Evolutionary conservation across 2,113 vertebrate genomes (phyloP).

Genomic region (Dasyornis broadbenti): DNA sequence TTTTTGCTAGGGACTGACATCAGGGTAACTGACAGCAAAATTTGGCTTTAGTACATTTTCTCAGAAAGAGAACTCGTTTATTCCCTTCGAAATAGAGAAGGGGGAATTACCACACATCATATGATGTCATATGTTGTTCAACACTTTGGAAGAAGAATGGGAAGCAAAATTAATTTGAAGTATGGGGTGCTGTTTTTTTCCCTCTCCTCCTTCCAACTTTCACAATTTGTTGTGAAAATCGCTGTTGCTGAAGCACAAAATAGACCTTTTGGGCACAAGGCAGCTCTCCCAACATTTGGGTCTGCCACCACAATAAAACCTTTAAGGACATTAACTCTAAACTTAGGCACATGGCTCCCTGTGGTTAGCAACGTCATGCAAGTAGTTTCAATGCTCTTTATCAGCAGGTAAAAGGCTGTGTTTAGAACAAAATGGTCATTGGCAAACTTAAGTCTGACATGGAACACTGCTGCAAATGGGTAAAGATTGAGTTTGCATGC

Average conservation of each 20-base stretch:
- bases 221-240: background rate
- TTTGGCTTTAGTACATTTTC: slow-evolving; percentile 8
- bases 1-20: background rate
- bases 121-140: background rate
- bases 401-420: background rate
- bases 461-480: background rate
- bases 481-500: background rate
- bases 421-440: background rate
- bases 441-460: background rate
- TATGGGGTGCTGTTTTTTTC: background rate
- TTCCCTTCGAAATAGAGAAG: background rate
- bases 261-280: slow-evolving; percentile 5
- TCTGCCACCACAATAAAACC: slow-evolving; percentile 37
- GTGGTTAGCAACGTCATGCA: background rate
- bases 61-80: slow-evolving; percentile 5
- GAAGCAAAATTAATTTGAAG: background rate
- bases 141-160: background rate
- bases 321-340: slow-evolving; percentile 25
- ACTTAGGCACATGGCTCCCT: background rate
- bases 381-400: background rate
- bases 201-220: background rate
- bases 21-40: background rate
- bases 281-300: background rate
- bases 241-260: background rate
- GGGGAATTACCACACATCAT: background rate